Evolutionary conservation across 2,888 invertebrate genomes (phyloP), one percentile per base, ranked within the genome.

Genomic region (Amiota communis): DNA sequence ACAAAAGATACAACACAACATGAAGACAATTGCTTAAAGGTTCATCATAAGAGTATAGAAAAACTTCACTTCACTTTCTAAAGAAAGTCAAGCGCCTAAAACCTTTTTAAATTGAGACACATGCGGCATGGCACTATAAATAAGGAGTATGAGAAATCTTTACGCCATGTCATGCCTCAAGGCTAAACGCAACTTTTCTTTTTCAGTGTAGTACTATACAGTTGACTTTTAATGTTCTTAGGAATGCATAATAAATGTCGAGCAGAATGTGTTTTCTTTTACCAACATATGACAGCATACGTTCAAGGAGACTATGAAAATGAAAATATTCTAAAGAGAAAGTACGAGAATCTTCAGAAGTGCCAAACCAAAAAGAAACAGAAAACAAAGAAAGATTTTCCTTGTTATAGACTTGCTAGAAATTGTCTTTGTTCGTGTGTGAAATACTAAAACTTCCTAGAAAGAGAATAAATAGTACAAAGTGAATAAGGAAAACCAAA

Each of bases 391-490:
- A 36, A 36, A 36, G 36, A 36, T 36, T 36, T 6, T 36, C 36
- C 36, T 36, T 6, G 8, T n/a, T 51, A 12, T 51, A 51, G 53
- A 51, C 3, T n/a, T 13, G n/a, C 13, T 51, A 12, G 15, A 65
- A 65, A 65, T 49, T 67, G 67, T 68, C 51, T 13, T n/a, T 23
- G 51, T 68, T 51, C 67, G 67, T 68, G 23, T 53, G 51, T n/a
- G 23, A 68, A 51, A 68, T 51, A 68, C 53, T 48, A 20, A 68
- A 65, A 65, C 65, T 49, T 49, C 36, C 36, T 36, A 36, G 36
- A 36, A 6, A 36, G 36, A 36, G 36, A 36, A 36, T 15, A 65
- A 65, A 65, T 15, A 53, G n/a, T 53, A n/a, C 47, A 64, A 47
- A 64, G 47, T 8, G 13, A 17, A 20, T 20, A 51, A 67, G 17